phyloP scores from a whole-genome alignment of 2,888 invertebrate genomes.

The Phoenoteleia sp. region DNA sequence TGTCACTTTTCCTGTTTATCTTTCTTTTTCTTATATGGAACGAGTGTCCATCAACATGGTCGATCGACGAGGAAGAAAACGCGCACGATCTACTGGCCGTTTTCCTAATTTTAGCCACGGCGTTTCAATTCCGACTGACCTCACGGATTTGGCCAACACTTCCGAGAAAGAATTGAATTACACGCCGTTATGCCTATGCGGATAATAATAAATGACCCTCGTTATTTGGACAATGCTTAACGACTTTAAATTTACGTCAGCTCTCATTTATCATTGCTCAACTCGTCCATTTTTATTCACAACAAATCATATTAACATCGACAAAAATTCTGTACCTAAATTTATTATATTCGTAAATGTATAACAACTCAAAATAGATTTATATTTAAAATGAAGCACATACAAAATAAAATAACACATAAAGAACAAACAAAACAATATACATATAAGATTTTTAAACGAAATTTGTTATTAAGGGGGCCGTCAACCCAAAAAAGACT shows the following conservation, averaged over 20 bases:
- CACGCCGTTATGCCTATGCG: conserved; percentile 25
- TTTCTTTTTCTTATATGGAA: background rate
- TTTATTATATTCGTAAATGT: too few relatives aligned
- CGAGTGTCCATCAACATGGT: conserved; percentile 29
- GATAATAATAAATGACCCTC: conserved; percentile 16
- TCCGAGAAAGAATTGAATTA: conserved; percentile 55
- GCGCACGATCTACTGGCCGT: conserved; percentile 35
- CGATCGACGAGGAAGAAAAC: conserved; percentile 49
- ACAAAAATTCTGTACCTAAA: too few relatives aligned
- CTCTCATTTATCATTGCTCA: too few relatives aligned
- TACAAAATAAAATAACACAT: too few relatives aligned
- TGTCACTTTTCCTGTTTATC: background rate
- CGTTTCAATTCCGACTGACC: conserved; percentile 49
- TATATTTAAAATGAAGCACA: too few relatives aligned
- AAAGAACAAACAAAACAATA: too few relatives aligned
- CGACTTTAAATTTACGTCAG: background rate
- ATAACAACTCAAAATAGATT: too few relatives aligned
- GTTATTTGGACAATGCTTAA: background rate
- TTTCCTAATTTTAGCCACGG: conserved; percentile 67
- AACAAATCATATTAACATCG: too few relatives aligned
- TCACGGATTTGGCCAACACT: conserved; percentile 40
- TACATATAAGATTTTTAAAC: too few relatives aligned
- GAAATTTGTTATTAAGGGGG: too few relatives aligned
- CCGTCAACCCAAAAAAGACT: too few relatives aligned
- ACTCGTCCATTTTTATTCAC: too few relatives aligned